A percentile compares a stretch with the other conserved stretches of the same genome.
phyloP scores from a whole-genome alignment of 2,888 invertebrate species.

The Epinotia demarniana region DNA sequence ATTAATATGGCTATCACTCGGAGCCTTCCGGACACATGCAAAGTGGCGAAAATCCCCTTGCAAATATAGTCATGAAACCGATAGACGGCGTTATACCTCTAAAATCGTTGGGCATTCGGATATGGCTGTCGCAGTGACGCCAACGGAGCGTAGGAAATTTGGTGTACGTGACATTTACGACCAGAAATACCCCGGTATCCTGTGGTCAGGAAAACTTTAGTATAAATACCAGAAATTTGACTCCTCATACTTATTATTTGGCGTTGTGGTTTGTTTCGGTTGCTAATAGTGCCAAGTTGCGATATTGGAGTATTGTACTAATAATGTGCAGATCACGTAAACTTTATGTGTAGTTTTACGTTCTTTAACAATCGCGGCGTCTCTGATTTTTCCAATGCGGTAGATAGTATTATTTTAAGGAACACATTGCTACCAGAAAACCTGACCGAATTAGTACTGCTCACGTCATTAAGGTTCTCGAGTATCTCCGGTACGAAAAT shows the following conservation, averaged over 20 bases:
- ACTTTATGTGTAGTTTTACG: no score
- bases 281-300: no score
- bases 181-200: neutral
- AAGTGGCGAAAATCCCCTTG: neutral
- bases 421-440: neutral
- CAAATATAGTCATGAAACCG: neutral
- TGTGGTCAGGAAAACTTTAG: neutral
- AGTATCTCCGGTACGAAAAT: neutral
- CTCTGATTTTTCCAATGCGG: no score
- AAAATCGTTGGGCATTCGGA: neutral
- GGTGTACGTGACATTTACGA: neutral
- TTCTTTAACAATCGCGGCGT: no score
- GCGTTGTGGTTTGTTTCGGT: no score
- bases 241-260: neutral
- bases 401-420: neutral
- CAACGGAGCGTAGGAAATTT: neutral
- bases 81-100: neutral
- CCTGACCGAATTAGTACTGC: neutral
- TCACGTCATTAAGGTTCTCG: slow-evolving; percentile 11
- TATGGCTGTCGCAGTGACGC: neutral
- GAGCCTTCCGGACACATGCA: neutral
- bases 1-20: neutral
- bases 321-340: no score
- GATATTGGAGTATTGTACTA: no score
- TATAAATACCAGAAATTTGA: neutral